Conservation (phyloP, 1,140 invertebrate genomes). For the Drosophila subobscura region DNA sequence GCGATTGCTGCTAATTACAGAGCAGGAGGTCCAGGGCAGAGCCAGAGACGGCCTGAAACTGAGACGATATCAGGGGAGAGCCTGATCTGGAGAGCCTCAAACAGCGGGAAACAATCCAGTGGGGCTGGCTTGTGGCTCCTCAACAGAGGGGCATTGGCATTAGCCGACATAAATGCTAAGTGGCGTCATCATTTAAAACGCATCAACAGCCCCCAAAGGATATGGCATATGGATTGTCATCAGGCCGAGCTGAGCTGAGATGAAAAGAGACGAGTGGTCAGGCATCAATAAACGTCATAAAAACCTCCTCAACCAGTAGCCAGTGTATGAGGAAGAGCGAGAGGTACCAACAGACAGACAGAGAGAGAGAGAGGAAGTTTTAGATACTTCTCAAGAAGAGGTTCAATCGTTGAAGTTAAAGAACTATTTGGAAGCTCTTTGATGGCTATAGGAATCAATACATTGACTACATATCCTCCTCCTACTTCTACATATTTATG, state of each 20-base stretch:
- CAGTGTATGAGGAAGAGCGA: not conserved
- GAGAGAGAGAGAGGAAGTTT: no score
- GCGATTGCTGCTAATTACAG: conserved; percentile 81
- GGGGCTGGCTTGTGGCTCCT: conserved; percentile 11
- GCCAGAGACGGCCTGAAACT: conserved; percentile 4
- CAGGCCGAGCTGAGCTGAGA: conserved; percentile 36
- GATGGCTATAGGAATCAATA: no score
- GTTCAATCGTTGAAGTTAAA: no score
- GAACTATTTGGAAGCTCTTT: no score
- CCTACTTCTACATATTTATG: no score
- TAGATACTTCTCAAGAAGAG: no score
- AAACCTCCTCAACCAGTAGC: conserved; percentile 68
- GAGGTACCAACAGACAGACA: not conserved
- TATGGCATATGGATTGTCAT: conserved; percentile 67
- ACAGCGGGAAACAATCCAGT: conserved; percentile 18
- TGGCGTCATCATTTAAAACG: conserved; percentile 83
- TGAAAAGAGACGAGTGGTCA: conserved; percentile 5
- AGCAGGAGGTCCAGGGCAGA: conserved; percentile 36
- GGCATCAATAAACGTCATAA: conserved; percentile 77
- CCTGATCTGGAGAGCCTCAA: not conserved
- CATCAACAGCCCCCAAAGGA: conserved; percentile 78
- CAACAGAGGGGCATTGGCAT: conserved; percentile 54
- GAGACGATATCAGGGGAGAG: not conserved
- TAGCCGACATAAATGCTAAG: conserved; percentile 82
- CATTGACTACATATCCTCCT: no score